Evolutionary conservation across 1,140 invertebrate genomes (phyloP), one percentile per base, ranked within the genome.

Genomic region (Sycobia sp.): DNA sequence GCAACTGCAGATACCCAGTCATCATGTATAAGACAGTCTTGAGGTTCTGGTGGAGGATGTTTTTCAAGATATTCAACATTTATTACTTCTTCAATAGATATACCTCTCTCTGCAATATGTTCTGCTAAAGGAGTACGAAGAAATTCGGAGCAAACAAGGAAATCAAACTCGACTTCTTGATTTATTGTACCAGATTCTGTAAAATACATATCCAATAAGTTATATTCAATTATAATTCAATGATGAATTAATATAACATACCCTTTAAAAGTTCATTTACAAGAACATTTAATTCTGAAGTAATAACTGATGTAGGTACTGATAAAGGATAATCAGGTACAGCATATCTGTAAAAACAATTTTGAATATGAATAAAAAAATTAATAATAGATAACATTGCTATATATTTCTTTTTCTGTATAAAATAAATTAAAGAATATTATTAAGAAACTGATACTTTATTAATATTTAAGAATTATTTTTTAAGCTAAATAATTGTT

Each of bases 1-100:
- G 91, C 87, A 22, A 96, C 89, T 36, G 92, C 89, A 49, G 91
- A 90, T 11, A 98, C 93, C 96, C 96, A 98, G 78, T 98, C 96
- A 82, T 98, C 94, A 77, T 97, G 95, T 71, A 94, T 85, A 50
- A 98, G 82, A 73, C 91, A 93, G 75, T 97, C 91, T 74, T 95
- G 86, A 11, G 95, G 95, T 73, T 92, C 86, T 0, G 96, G 96
- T 3, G 95, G 88, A 44, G 94, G 92, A 67, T 90, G 88, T 69
- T 90, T 86, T 77, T 95, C 91, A 34, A 97, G 80, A 83, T 97
- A 98, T 82, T 98, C 95, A 51, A 98, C 84, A 59, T 93, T 89
- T 66, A 97, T 82, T 23, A 92, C 89, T 54, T 86, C 84, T 82
- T 96, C 94, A 38, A 86, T 87, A 1, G 89, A 90, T 14, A 89